Conservation (phyloP, 2,888 invertebrate genomes). For the Aspidapion aeneum region DNA sequence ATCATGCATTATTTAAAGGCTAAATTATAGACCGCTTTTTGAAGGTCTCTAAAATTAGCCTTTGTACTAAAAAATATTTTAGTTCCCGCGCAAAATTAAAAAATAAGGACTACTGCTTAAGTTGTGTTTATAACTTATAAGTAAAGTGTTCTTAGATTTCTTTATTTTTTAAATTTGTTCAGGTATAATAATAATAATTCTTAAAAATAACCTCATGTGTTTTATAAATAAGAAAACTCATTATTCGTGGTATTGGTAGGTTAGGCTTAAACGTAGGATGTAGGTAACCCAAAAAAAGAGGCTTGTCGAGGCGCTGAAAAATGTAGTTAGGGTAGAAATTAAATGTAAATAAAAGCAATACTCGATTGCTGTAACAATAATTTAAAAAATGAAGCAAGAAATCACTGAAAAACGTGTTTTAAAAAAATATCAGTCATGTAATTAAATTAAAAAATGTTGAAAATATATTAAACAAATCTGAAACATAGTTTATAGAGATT, state of each 20-base stretch:
- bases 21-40: no score
- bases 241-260: not conserved
- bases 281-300: not conserved
- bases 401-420: not conserved
- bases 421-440: slow-evolving; percentile 2
- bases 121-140: no score
- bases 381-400: not conserved
- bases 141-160: no score
- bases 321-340: not conserved
- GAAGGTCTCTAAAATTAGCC: no score
- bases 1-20: not conserved
- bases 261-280: not conserved
- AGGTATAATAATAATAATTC: no score
- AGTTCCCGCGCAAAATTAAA: no score
- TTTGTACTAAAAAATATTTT: no score
- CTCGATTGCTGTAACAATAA: not conserved
- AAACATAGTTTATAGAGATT: slow-evolving; percentile 16
- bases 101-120: no score
- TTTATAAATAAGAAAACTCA: not conserved
- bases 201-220: no score
- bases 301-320: not conserved
- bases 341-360: not conserved
- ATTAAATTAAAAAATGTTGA: not conserved
- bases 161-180: no score
- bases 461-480: slow-evolving; percentile 15